phyloP scores from a whole-genome alignment of 1,140 invertebrate genomes.

The Caenorhabditis remanei region DNA sequence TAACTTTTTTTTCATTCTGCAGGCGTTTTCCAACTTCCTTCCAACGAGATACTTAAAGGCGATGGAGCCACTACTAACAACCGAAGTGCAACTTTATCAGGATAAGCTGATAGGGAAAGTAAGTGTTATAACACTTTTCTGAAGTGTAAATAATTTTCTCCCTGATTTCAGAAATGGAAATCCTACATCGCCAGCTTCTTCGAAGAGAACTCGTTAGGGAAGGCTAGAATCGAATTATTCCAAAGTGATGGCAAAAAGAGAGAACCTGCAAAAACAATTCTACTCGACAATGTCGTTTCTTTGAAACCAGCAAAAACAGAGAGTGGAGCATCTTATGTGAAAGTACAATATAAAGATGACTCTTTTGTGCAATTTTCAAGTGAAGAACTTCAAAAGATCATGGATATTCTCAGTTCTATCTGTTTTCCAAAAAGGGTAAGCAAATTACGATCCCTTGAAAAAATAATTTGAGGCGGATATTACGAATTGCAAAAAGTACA shows the following conservation, averaged over 20 bases:
- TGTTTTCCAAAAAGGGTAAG: slow-evolving; percentile 38
- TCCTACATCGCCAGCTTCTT: slow-evolving; percentile 40
- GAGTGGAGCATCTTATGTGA: slow-evolving; percentile 3
- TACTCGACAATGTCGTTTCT: slow-evolving; percentile 23
- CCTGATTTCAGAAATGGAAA: slow-evolving; percentile 14
- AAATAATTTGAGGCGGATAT: too few species aligned
- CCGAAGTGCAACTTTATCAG: slow-evolving; percentile 42
- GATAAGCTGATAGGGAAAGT: slow-evolving; percentile 60
- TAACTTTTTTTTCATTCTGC: neutral
- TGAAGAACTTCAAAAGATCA: slow-evolving; percentile 16
- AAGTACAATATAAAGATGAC: slow-evolving; percentile 41
- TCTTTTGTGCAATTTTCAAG: slow-evolving; percentile 34
- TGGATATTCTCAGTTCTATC: neutral
- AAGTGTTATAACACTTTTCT: neutral
- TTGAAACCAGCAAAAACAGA: slow-evolving; percentile 27
- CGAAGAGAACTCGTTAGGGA: slow-evolving; percentile 22
- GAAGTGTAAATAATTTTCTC: neutral
- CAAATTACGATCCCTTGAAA: neutral
- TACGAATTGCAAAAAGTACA: too few species aligned
- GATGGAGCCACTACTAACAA: slow-evolving; percentile 27
- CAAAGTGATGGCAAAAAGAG: slow-evolving; percentile 46
- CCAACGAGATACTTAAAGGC: neutral
- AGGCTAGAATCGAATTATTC: slow-evolving; percentile 45
- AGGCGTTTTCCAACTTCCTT: slow-evolving; percentile 35
- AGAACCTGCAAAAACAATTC: slow-evolving; percentile 42